A percentile compares a stretch with the other conserved stretches of the same genome.
Evolutionary conservation across 2,888 invertebrate genomes (phyloP).

Genomic region (Agriopis aurantiaria): DNA sequence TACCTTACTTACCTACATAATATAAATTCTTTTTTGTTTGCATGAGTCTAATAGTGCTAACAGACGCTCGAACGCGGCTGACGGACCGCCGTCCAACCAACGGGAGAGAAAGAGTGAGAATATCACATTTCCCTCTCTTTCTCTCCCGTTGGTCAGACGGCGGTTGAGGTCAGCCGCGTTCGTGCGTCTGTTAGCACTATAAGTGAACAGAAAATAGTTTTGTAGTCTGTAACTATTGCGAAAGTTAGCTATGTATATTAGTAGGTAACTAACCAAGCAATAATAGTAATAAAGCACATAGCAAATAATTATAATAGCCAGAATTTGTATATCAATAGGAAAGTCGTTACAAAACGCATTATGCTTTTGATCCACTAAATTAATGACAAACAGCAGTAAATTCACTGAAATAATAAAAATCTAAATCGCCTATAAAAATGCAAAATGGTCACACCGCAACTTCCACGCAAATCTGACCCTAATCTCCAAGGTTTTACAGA

Average conservation of each 20-base stretch:
- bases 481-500: constrained; percentile 44
- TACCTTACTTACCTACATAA: too few species aligned
- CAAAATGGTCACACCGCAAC: constrained; percentile 59
- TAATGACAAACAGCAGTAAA: constrained; percentile 50
- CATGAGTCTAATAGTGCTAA: too few species aligned
- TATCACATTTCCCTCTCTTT: too few species aligned
- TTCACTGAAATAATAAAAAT: constrained; percentile 67
- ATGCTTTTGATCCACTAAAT: constrained; percentile 32
- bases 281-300: neutral
- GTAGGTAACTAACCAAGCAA: neutral
- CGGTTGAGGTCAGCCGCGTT: too few species aligned
- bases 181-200: too few species aligned
- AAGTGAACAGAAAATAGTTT: too few species aligned
- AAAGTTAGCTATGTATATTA: neutral
- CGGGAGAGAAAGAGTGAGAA: too few species aligned
- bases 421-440: constrained; percentile 41
- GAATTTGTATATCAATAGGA: constrained; percentile 19
- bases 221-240: neutral
- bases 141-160: too few species aligned
- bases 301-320: neutral
- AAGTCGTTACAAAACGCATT: constrained; percentile 33
- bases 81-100: too few species aligned
- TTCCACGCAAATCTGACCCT: constrained; percentile 49
- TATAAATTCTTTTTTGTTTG: too few species aligned
- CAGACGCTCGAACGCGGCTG: too few species aligned